These are phyloP conservation scores for Autographa gamma DNA, from an alignment of 2,888 invertebrate genomes.

Conservation along the genomic window DNA sequence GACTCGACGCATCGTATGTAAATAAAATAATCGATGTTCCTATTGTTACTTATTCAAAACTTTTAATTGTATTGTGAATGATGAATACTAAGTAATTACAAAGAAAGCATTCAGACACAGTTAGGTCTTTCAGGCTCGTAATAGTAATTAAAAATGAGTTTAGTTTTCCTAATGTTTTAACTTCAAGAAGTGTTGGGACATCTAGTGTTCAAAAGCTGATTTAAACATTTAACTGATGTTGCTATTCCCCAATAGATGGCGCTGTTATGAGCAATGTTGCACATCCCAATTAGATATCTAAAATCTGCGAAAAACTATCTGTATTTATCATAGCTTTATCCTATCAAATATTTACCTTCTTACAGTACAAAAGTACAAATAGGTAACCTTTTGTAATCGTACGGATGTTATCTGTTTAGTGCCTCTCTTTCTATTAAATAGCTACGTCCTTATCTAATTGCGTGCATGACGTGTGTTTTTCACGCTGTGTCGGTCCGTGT, in stretches of 20 bases:
- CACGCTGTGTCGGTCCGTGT: slow-evolving; percentile 62
- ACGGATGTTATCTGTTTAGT: slow-evolving; percentile 50
- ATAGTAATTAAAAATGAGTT: no score
- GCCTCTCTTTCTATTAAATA: slow-evolving; percentile 63
- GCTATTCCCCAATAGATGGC: slow-evolving; percentile 60
- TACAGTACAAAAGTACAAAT: slow-evolving; percentile 15
- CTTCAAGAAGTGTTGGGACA: slow-evolving; percentile 8
- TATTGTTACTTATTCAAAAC: background rate
- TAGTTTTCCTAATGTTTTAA: background rate
- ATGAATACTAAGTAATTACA: background rate
- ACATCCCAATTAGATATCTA: background rate
- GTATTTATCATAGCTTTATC: background rate
- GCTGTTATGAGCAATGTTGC: slow-evolving; percentile 17
- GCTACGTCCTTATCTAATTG: slow-evolving; percentile 69
- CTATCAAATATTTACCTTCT: slow-evolving; percentile 11
- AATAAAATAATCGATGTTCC: background rate
- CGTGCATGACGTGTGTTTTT: slow-evolving; percentile 81
- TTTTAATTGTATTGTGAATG: background rate
- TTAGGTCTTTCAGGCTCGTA: background rate
- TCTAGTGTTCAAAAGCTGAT: slow-evolving; percentile 13
- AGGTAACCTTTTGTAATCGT: slow-evolving; percentile 50
- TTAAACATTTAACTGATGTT: slow-evolving; percentile 17
- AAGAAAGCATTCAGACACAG: background rate
- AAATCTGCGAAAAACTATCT: background rate
- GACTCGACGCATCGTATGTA: background rate